Percentiles rank a stretch among this genome's conserved stretches.
Evolutionary conservation across 2,888 invertebrate species (phyloP).

Genomic region (Cerceris ruficornis): DNA sequence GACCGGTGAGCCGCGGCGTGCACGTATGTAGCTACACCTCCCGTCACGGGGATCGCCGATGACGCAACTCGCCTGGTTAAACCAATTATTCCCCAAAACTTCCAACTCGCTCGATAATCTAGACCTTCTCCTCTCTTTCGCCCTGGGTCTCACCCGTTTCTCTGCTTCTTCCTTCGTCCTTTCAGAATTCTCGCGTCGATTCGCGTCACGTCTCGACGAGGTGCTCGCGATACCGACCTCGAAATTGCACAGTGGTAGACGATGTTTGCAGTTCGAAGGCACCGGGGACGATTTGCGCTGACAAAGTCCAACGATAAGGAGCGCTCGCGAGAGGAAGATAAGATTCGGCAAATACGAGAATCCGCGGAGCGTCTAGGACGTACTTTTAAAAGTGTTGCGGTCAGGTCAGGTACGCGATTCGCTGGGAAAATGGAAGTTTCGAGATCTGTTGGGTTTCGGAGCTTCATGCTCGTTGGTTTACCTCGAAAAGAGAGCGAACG

Average conservation of each 20-base stretch:
- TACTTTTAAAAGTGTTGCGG: background rate
- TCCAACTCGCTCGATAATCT: background rate
- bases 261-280: background rate
- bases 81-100: background rate
- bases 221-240: background rate
- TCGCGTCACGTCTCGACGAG: too few species aligned
- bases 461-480: background rate
- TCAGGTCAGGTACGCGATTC: too few species aligned
- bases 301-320: background rate
- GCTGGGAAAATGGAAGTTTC: too few species aligned
- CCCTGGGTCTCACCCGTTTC: too few species aligned
- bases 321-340: background rate
- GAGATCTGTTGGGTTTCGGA: too few species aligned
- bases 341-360: slow-evolving; percentile 1
- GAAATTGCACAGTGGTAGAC: background rate
- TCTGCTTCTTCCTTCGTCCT: too few species aligned
- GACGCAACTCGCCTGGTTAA: background rate
- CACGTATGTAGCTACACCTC: background rate
- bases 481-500: slow-evolving; percentile 7
- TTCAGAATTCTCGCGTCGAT: too few species aligned
- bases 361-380: background rate
- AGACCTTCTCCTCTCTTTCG: too few species aligned
- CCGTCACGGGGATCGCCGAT: background rate
- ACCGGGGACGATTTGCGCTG: background rate
- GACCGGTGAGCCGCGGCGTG: slow-evolving; percentile 3